Evolutionary conservation across 2,888 invertebrate genomes (phyloP).

Genomic region (Andrena praecox): DNA sequence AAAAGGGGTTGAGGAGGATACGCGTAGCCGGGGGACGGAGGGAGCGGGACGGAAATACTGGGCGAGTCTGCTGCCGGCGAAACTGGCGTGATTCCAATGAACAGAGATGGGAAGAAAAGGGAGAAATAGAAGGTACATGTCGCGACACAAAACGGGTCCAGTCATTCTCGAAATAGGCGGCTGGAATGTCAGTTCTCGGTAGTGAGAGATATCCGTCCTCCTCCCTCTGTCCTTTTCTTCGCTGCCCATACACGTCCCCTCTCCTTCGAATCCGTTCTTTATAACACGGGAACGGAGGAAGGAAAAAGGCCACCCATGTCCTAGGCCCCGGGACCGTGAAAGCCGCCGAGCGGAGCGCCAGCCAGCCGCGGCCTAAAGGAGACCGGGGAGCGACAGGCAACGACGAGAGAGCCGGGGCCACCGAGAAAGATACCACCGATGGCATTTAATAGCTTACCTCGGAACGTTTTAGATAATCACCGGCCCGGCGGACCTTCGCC

Average conservation of each 20-base stretch:
- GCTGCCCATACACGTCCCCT: background rate
- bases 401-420: conserved; percentile 51
- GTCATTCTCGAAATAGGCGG: conserved; percentile 73
- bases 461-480: conserved; percentile 74
- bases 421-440: conserved; percentile 71
- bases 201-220: conserved; percentile 25
- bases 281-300: conserved; percentile 43
- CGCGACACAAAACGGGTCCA: conserved; percentile 70
- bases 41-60: conserved; percentile 18
- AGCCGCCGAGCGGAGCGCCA: conserved; percentile 32
- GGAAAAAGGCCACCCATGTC: conserved; percentile 67
- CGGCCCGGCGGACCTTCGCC: conserved; percentile 48
- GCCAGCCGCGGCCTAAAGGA: conserved; percentile 55
- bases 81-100: conserved; percentile 71
- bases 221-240: conserved; percentile 12
- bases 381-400: conserved; percentile 45
- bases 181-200: conserved; percentile 66
- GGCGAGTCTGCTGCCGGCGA: conserved; percentile 56
- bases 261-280: conserved; percentile 44
- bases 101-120: conserved; percentile 24
- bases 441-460: conserved; percentile 72
- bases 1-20: background rate
- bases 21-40: conserved; percentile 1
- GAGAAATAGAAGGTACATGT: conserved; percentile 43
- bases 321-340: conserved; percentile 52